Evolutionary conservation across 2,888 invertebrate genomes (phyloP).

Genomic region (Lamellibrachia satsuma): DNA sequence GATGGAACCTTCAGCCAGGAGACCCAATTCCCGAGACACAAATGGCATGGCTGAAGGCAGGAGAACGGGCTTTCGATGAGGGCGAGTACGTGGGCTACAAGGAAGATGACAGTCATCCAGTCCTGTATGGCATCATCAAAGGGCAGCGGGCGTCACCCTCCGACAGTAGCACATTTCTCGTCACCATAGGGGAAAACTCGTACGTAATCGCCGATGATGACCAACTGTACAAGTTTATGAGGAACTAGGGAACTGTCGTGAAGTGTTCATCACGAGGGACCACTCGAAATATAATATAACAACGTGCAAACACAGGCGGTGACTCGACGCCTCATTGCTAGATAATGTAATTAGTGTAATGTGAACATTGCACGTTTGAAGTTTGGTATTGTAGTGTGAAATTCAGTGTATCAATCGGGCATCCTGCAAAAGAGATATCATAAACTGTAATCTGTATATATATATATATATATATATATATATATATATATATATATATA

Average conservation of each 20-base stretch:
- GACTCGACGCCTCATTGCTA: no score
- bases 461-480: no score
- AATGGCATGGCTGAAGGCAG: constrained; percentile 25
- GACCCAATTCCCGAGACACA: constrained; percentile 30
- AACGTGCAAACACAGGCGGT: no score
- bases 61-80: constrained; percentile 24
- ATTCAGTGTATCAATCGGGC: no score
- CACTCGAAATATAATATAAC: background rate
- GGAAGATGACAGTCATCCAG: background rate
- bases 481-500: no score
- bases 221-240: background rate
- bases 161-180: constrained; percentile 26
- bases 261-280: background rate
- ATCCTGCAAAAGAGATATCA: no score
- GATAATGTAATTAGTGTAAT: no score
- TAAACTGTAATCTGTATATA: no score
- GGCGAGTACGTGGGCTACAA: constrained; percentile 38
- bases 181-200: constrained; percentile 5
- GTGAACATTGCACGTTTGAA: no score
- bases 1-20: constrained; percentile 34
- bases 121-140: constrained; percentile 27
- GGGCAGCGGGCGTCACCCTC: constrained; percentile 29
- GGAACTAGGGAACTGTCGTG: background rate
- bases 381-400: no score
- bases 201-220: background rate